phyloP scores from a whole-genome alignment of 2,113 vertebrate species.

The Tachysurus fulvidraco region DNA sequence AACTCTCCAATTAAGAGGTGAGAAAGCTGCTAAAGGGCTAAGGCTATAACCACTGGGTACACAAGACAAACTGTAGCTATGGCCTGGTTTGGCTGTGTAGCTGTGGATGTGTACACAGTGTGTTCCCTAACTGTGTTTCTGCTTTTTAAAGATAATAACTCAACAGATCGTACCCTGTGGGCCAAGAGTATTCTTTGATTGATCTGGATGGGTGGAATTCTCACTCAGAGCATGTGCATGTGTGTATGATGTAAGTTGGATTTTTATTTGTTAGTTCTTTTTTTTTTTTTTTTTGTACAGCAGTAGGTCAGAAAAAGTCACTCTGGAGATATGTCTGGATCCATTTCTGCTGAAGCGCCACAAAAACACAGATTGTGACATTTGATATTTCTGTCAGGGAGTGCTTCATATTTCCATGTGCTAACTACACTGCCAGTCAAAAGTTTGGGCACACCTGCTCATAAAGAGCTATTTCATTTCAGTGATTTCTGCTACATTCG shows the following conservation, averaged over 20 bases:
- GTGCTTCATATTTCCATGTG: not conserved
- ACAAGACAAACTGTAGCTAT: constrained; percentile 57
- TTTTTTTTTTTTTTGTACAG: constrained; percentile 18
- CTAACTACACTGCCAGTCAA: not conserved
- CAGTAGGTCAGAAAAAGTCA: constrained; percentile 38
- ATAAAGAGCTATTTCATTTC: not conserved
- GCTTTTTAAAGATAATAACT: constrained; percentile 61
- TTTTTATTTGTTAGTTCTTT: constrained; percentile 36
- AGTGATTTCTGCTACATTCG: not conserved
- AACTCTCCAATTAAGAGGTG: constrained; percentile 69
- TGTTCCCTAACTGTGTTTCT: constrained; percentile 51
- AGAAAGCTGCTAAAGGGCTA: constrained; percentile 70
- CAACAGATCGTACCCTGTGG: constrained; percentile 57
- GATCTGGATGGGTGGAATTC: constrained; percentile 11
- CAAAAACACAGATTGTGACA: constrained; percentile 33
- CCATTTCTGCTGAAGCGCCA: constrained; percentile 14
- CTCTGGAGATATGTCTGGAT: constrained; percentile 20
- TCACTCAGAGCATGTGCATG: not conserved
- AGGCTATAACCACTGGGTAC: constrained; percentile 61
- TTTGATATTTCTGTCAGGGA: constrained; percentile 9
- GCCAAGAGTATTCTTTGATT: constrained; percentile 31
- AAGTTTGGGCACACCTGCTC: not conserved
- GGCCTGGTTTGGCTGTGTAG: constrained; percentile 67
- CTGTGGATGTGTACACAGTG: not conserved
- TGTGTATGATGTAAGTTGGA: constrained; percentile 8